Conservation (phyloP, 2,797 vertebrate species). For the Hyperoplus immaculatus region DNA sequence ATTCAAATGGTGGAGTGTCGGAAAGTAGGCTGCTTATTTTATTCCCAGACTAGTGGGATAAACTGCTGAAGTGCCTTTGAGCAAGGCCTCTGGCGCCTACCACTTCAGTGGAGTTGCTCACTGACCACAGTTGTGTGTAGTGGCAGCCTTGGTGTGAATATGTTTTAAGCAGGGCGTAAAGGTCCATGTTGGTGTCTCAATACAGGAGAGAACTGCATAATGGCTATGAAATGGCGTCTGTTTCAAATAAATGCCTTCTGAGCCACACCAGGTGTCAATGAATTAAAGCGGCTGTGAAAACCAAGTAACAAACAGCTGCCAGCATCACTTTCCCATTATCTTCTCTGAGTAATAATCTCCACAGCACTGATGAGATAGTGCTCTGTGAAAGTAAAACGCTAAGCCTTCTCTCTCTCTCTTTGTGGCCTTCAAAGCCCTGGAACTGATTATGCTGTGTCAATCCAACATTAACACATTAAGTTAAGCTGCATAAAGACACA, state of each 20-base stretch:
- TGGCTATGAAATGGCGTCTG: neutral
- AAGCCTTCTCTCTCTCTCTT: conserved; percentile 26
- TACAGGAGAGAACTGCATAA: neutral
- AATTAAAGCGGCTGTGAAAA: conserved; percentile 33
- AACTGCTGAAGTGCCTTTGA: neutral
- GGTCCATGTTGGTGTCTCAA: neutral
- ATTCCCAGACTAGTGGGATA: conserved; percentile 6
- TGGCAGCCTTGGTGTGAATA: neutral
- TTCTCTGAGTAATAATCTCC: conserved; percentile 42
- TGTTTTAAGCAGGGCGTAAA: neutral
- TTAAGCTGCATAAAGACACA: conserved; percentile 53
- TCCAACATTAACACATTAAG: conserved; percentile 52
- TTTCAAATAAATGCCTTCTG: conserved; percentile 17
- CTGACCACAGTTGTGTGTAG: neutral
- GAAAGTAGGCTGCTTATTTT: neutral
- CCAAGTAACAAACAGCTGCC: conserved; percentile 19
- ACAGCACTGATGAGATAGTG: conserved; percentile 45
- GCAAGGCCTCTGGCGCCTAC: neutral
- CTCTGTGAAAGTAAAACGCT: conserved; percentile 30
- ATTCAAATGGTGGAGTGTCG: too few relatives aligned
- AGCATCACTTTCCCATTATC: conserved; percentile 39
- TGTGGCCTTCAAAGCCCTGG: conserved; percentile 44
- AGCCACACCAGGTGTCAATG: neutral
- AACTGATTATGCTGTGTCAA: conserved; percentile 61
- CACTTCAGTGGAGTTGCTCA: neutral